Evolutionary conservation across 2,797 vertebrate genomes (phyloP).

Genomic region (Antrozous pallidus): DNA sequence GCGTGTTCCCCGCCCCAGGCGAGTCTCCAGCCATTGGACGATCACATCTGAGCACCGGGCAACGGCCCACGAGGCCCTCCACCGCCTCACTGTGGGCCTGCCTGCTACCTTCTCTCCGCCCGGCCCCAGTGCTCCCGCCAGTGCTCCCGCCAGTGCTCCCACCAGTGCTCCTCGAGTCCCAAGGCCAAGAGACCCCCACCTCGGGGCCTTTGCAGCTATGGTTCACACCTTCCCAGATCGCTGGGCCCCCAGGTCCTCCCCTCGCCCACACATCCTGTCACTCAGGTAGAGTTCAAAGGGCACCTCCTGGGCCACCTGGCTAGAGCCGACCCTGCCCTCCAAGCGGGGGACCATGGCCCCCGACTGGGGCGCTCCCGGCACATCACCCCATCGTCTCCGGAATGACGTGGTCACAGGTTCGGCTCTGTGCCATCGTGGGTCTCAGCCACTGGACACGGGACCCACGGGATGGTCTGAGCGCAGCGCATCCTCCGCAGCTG

Average conservation of each 20-base stretch:
- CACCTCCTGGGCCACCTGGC: background rate
- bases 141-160: background rate
- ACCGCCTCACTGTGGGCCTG: accelerated
- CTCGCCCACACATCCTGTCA: background rate
- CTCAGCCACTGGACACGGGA: background rate
- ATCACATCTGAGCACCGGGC: background rate
- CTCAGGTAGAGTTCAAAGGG: background rate
- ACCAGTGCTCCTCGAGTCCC: background rate
- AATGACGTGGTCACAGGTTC: background rate
- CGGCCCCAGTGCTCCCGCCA: background rate
- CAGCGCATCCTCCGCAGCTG: background rate
- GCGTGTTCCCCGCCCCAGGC: background rate
- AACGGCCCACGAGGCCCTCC: background rate
- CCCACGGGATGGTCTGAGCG: background rate
- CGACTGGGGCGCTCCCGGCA: background rate
- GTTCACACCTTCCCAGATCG: background rate
- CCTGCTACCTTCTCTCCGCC: background rate
- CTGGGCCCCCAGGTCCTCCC: background rate
- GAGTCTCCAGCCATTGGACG: background rate
- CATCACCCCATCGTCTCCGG: accelerated
- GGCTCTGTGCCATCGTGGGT: accelerated
- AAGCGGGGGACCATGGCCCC: background rate
- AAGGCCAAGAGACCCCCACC: background rate
- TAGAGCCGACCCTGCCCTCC: background rate
- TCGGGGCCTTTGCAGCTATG: background rate